Percentiles rank a stretch among this genome's conserved stretches.
These are phyloP conservation scores for Penelope pileata DNA, from an alignment of 2,113 vertebrate species.

Conservation along the genomic window DNA sequence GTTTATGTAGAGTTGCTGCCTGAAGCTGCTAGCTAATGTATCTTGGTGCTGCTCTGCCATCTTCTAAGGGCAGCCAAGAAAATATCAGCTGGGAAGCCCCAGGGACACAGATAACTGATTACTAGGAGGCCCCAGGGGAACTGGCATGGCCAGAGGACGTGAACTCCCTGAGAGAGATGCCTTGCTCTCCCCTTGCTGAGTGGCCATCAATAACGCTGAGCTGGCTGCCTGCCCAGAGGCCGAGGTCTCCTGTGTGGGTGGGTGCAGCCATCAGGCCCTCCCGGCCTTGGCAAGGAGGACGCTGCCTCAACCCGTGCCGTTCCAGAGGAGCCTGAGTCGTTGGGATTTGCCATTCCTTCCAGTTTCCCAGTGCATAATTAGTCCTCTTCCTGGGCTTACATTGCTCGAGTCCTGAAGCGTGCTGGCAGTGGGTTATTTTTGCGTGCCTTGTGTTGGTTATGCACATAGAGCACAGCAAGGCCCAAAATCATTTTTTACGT, in stretches of 20 bases:
- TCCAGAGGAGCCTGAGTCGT: neutral
- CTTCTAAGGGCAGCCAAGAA: neutral
- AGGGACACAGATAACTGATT: neutral
- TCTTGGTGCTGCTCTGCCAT: neutral
- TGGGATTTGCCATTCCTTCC: neutral
- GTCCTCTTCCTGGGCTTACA: neutral
- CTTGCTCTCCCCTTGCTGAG: neutral
- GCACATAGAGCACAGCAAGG: neutral
- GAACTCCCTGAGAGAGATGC: neutral
- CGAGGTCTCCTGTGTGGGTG: neutral
- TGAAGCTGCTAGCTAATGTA: neutral
- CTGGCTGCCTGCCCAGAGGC: neutral
- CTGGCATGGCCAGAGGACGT: neutral
- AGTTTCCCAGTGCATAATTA: neutral
- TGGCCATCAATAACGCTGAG: rapidly evolving
- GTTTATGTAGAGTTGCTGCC: neutral
- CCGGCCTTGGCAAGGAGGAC: rapidly evolving
- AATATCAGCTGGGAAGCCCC: neutral
- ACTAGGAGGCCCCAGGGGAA: neutral
- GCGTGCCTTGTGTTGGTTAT: neutral
- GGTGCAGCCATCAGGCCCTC: neutral
- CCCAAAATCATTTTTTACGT: neutral
- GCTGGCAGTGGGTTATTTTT: neutral
- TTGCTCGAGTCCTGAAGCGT: neutral
- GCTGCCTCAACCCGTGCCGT: no score